These are phyloP conservation scores for Peromyscus leucopus DNA, from an alignment of 2,113 vertebrate species.

Conservation along the genomic window DNA sequence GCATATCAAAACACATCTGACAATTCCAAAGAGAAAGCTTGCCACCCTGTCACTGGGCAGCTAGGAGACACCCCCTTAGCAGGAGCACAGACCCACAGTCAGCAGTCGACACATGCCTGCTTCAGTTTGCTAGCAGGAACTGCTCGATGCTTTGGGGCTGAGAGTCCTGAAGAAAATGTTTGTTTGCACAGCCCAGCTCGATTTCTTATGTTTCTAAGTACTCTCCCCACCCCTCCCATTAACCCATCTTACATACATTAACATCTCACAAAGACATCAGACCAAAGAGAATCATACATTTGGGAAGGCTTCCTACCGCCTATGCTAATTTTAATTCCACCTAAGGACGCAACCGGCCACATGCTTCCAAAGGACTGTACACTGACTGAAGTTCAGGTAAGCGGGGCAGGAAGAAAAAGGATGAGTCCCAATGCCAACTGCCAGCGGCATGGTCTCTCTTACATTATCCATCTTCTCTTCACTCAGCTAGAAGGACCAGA, in stretches of 20 bases:
- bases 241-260: conserved; percentile 80
- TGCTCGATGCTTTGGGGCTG: conserved; percentile 60
- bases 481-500: background rate
- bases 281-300: conserved; percentile 27
- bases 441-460: background rate
- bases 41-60: background rate
- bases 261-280: conserved; percentile 58
- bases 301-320: conserved; percentile 77
- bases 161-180: conserved; percentile 84
- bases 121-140: background rate
- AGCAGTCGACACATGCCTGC: background rate
- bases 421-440: background rate
- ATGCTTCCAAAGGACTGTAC: conserved; percentile 72
- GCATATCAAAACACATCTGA: background rate
- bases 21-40: background rate
- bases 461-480: background rate
- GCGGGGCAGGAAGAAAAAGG: background rate
- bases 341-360: background rate
- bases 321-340: conserved; percentile 31
- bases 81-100: background rate
- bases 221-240: conserved; percentile 47
- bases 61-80: background rate
- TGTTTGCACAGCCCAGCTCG: conserved; percentile 85
- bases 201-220: conserved; percentile 85
- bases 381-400: background rate